Evolutionary conservation across 2,888 invertebrate species (phyloP), one percentile per base, ranked within the genome.

Genomic region (Caenorhabditis sp.): DNA sequence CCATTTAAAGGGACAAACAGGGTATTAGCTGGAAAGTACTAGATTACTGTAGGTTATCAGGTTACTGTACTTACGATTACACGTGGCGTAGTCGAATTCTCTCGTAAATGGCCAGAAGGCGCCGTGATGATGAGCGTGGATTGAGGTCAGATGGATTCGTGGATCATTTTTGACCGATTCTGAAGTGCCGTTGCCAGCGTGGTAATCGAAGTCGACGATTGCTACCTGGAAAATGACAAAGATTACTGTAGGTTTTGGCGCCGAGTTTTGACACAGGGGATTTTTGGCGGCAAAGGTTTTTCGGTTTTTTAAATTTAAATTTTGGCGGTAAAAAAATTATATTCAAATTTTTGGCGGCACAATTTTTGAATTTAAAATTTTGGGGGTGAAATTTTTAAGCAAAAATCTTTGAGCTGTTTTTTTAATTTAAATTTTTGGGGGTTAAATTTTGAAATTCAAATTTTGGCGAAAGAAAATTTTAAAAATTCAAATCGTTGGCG

Each of bases 1-100:
- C 94, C 94, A 59, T 93, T 93, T 94, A 95, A 97, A 5, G 96
- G 93, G 71, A 97, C 92, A 90, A 97, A 97, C 54, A 97, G 93
- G 89, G 94, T 97, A 90, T 92, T 95, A 62, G 97, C 97, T 76
- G 63, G 21, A 74, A 67, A 67, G 3, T 21, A 2, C 49, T 4
- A 17, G n/a, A 17, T 38, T 4, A 4, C 21, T 23, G 1, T 21
- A 10, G 36, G 8, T 12, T 12, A 58, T 21, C 10, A 10, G 5
- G 3, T 20, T n/a, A 23, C 21, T n/a, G 21, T 10, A 8, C 62
- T 68, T 38, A 72, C 72, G 64, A 31, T 65, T 43, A 31, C 60
- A 59, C 0, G 77, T 77, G 14, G 63, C 67, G 54, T 76, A 82
- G 58, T 80, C 77, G 59, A 63, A 80, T 21, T 77, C 74, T 21